Conservation (phyloP, 2,888 invertebrate species). For the Drosophila quinaria region DNA sequence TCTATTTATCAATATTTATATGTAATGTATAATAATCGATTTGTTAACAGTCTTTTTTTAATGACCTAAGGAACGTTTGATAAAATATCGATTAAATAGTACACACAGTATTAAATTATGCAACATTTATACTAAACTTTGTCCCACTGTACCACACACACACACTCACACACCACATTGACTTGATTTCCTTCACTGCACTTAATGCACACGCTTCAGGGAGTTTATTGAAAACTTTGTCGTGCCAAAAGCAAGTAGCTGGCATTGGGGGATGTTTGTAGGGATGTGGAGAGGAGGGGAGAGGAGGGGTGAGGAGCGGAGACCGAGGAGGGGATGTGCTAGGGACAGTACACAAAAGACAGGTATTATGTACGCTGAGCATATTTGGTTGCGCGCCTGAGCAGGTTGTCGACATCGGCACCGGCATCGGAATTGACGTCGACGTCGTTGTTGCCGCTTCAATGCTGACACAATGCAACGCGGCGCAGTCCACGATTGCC, state of each 20-base stretch:
- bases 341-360: conserved; percentile 62
- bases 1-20: no score
- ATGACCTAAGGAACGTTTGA: not conserved
- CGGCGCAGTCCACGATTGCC: conserved; percentile 28
- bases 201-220: conserved; percentile 83
- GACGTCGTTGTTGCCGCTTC: conserved; percentile 62
- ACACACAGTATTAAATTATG: not conserved
- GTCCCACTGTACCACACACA: conserved; percentile 50
- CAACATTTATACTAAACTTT: not conserved
- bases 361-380: conserved; percentile 72
- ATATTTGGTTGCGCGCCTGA: conserved; percentile 69
- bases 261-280: conserved; percentile 19
- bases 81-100: not conserved
- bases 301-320: no score
- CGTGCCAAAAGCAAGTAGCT: conserved; percentile 74
- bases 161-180: conserved; percentile 41
- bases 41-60: no score
- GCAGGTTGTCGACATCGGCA: conserved; percentile 57
- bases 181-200: conserved; percentile 74
- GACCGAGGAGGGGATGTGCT: not conserved
- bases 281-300: not conserved
- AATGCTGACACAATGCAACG: conserved; percentile 60
- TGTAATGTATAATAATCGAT: no score
- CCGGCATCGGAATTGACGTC: conserved; percentile 25
- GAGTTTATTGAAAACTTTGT: conserved; percentile 83